Conservation (phyloP, 2,888 invertebrate species). For the Prenolepis imparis region DNA sequence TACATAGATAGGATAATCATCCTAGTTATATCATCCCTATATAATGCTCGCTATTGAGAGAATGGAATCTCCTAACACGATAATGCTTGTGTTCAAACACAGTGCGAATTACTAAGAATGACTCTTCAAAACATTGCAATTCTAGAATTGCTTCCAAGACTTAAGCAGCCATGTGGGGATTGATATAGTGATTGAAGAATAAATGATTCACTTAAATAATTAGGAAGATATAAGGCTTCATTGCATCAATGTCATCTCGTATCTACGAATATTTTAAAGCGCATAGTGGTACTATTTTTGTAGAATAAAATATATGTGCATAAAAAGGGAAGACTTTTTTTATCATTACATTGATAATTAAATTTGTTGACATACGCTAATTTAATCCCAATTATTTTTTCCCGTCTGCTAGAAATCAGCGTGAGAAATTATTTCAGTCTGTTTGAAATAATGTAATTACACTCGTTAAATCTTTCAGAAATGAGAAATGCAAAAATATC, state of each 20-base stretch:
- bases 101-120: neutral
- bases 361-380: neutral
- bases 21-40: neutral
- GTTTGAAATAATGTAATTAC: neutral
- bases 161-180: neutral
- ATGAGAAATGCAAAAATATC: neutral
- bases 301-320: neutral
- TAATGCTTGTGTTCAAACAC: neutral
- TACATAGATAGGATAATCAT: conserved; percentile 1
- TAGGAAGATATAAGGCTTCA: neutral
- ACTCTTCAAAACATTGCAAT: neutral
- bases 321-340: neutral
- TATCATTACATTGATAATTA: neutral
- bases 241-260: neutral
- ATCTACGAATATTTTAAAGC: neutral
- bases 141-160: neutral
- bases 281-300: neutral
- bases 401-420: neutral
- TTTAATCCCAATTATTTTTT: neutral
- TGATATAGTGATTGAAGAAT: neutral
- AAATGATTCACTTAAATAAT: neutral
- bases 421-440: neutral
- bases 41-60: neutral
- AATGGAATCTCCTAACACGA: neutral
- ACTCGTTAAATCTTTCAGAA: neutral